Evolutionary conservation across 2,888 invertebrate species (phyloP), one percentile per base, ranked within the genome.

Genomic region (Bhutanitis thaidina): DNA sequence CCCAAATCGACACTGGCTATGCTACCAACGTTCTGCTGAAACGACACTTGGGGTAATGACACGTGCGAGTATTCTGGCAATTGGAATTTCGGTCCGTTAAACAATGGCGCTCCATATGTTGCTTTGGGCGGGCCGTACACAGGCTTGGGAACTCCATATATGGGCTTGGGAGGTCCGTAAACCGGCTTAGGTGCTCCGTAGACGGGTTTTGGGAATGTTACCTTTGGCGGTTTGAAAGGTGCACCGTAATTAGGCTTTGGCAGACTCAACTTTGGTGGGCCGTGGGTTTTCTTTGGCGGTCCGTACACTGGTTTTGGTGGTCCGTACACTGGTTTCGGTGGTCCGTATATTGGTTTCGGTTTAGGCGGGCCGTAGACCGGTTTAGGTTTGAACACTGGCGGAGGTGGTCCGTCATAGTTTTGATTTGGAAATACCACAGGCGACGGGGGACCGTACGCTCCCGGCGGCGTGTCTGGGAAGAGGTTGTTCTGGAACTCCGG

Each of bases 361-460:
- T 90, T 90, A 1, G 90, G 90, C 7, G 48, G 48, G 1, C 80
- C 80, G 49, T 76, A 77, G 0, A 74, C 59, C 0, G 80, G 80
- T 60, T 85, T 89, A 3, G 82, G 73, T 41, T 83, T 83, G 16
- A 72, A 57, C 1, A 77, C 36, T 0, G 91, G 89, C 0, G 91
- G 90, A 1, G 91, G 91, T 0, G 91, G 91, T 0, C 91, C 90
- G 43, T 89, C 90, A 68, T 89, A 88, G 30, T 52, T 62, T 29
- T 85, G 82, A 54, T 58, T 75, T 5, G 84, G 84, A 64, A 85
- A 81, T 15, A 72, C 70, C 0, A 86, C 74, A 0, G 90, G 90
- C 0, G 90, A 80, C 0, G 92, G 92, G 0, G 89, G 81, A 0
- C 90, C 91, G 61, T 91, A 90, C 0, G 87, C 77, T 7, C 86